Evolutionary conservation across 2,113 vertebrate genomes (phyloP).

Genomic region (Galbula dea): DNA sequence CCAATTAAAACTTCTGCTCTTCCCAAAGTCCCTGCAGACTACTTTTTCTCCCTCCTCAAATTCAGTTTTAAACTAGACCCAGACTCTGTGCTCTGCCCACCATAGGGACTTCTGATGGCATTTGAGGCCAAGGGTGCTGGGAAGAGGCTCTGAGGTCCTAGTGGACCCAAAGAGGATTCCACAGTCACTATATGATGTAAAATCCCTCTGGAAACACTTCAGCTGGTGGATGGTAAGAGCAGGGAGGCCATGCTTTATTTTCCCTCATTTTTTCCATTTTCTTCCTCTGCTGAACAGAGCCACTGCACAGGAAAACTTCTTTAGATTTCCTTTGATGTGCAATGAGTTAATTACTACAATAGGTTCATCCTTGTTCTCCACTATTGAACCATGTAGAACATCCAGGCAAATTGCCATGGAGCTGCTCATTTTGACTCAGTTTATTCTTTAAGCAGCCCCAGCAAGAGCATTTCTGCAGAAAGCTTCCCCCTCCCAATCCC

Average conservation of each 20-base stretch:
- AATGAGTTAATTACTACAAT: conserved; percentile 60
- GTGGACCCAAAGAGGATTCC: not conserved
- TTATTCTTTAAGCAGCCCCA: conserved; percentile 54
- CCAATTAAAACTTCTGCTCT: conserved; percentile 50
- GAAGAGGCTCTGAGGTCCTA: not conserved
- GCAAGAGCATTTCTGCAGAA: conserved; percentile 37
- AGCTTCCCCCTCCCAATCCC: not conserved
- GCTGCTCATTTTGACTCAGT: conserved; percentile 61
- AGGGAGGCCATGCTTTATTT: not conserved
- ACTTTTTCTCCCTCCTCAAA: not conserved
- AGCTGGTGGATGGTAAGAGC: not conserved
- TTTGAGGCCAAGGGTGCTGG: fast-evolving
- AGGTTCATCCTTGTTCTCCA: conserved; percentile 39
- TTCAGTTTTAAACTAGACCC: not conserved
- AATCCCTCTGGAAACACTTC: not conserved
- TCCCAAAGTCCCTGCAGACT: not conserved
- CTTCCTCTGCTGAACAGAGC: not conserved
- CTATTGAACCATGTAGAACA: not conserved
- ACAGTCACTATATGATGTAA: not conserved
- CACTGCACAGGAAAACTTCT: not conserved
- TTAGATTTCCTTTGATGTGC: conserved; percentile 11
- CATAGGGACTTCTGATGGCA: fast-evolving
- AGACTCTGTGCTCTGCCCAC: not conserved
- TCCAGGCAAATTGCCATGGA: conserved; percentile 53
- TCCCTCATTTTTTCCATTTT: not conserved